Evolutionary conservation across 2,797 vertebrate species (phyloP), one percentile per base, ranked within the genome.

Genomic region (Falco peregrinus): DNA sequence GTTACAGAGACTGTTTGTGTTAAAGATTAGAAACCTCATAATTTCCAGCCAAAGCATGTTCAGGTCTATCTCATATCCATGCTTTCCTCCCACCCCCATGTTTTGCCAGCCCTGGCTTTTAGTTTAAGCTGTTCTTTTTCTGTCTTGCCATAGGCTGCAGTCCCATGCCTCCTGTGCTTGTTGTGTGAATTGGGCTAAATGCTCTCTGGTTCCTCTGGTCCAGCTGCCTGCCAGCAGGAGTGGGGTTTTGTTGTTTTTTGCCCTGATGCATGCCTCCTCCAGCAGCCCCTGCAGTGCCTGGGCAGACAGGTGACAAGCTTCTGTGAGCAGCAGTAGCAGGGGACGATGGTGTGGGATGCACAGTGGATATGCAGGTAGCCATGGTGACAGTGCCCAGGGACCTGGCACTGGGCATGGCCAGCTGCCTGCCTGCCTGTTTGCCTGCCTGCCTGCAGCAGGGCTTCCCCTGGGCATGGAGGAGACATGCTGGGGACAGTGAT

Each of bases 101-200:
- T 53, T 85, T 80, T 87, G 48, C 76, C 69, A 78, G 69, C 68
- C 79, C 80, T 79, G 79, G 7, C 37, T 90, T 97, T 84, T 22
- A 73, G 85, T 86, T 93, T 71, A 75, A 90, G 77, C 91, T 61
- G 85, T 61, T 91, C 79, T 95, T 93, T 96, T 93, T 90, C 91
- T 78, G 92, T 77, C 94, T 90, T 13, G 54, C 53, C 65, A 2
- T 0, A 9, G 76, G 65, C 83, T 88, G 83, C 71, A 70, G 75
- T 19, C 6, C 1, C 75, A 13, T 41, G 16, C 13, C 53, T 29
- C 18, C 69, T 0, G 0, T 10, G 16, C 53, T 51, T 75, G 63
- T 6, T 0, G 5, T 43, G 53, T 11, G 57, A 88, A 57, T 35
- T 71, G 57, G 83, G 65, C 89, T 57, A 56, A 57, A 35, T 3